Evolutionary conservation across 2,113 vertebrate genomes (phyloP).

Genomic region (Hemiscyllium ocellatum): DNA sequence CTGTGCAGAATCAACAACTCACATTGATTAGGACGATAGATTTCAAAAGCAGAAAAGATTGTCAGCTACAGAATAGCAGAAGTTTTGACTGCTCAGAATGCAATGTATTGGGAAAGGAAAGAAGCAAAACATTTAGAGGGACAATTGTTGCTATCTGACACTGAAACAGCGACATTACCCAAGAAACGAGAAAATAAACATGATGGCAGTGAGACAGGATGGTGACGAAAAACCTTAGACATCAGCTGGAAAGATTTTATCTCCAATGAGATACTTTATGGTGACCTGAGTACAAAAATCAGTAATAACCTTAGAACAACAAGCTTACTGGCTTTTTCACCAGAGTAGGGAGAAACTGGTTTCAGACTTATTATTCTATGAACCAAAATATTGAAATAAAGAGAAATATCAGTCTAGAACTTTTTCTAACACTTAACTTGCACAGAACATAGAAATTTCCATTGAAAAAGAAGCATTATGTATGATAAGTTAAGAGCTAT

Average conservation of each 20-base stretch:
- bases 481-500: not conserved
- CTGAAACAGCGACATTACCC: not conserved
- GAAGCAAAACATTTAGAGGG: not conserved
- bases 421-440: not conserved
- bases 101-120: not conserved
- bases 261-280: not conserved
- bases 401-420: not conserved
- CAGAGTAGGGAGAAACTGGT: not conserved
- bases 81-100: not conserved
- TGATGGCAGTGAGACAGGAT: not conserved
- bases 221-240: not conserved
- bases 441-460: not conserved
- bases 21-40: not conserved
- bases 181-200: not conserved
- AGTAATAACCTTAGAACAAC: not conserved
- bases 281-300: not conserved
- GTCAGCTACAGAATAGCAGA: not conserved
- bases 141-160: not conserved
- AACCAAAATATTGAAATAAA: not conserved
- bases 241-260: not conserved
- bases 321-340: not conserved
- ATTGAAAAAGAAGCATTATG: not conserved
- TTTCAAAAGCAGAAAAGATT: not conserved
- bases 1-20: not conserved
- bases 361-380: not conserved